Base-by-base conservation (phyloP, 2,113 vertebrate species). In the Diadophis punctatus region DNA sequence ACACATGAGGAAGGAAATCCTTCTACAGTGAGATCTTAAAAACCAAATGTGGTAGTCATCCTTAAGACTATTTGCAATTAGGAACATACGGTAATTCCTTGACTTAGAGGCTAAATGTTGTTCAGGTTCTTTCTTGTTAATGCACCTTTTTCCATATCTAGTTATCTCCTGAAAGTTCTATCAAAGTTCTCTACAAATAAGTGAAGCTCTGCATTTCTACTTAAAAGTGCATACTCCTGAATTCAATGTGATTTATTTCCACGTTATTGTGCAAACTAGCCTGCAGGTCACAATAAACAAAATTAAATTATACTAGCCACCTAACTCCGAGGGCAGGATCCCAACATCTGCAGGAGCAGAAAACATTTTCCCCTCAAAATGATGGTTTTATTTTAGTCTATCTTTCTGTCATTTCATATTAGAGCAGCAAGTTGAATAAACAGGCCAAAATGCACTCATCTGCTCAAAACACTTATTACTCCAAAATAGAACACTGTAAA, bases 391-490 rank as follows among this genome's bases (percentile, higher is more conserved):
- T 88, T 80, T 20, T 48, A 94, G 95, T 93, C 90, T 1, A 3
- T n/a, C 8, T 89, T 52, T 95, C 1, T 30, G 90, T 87, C 80
- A 93, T 95, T 90, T 95, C 89, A 88, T 56, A 91, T 93, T 91
- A 23, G 20, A 49, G 22, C 3, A 23, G 92, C 94, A 93, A 53
- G 49, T 90, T 93, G 91, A 60, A 87, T 93, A 95, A 93, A 89
- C 53, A 4, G 0, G 68, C 93, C 91, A 51, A 80, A 94, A 92
- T 93, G 92, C 51, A 74, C 88, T 93, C 95, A 96, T 88, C 92
- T 95, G 96, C 93, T 91, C 88, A 94, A 95, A 91, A 55, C 58
- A 68, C 3, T 5, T 8, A n/a, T 90, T 25, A 92, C 30, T 12
- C 20, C 43, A 88, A 55, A 55, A 80, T 23, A 9, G 23, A 95